These are phyloP conservation scores for Drosophila kikkawai DNA, from an alignment of 1,140 invertebrate species.

Conservation along the genomic window DNA sequence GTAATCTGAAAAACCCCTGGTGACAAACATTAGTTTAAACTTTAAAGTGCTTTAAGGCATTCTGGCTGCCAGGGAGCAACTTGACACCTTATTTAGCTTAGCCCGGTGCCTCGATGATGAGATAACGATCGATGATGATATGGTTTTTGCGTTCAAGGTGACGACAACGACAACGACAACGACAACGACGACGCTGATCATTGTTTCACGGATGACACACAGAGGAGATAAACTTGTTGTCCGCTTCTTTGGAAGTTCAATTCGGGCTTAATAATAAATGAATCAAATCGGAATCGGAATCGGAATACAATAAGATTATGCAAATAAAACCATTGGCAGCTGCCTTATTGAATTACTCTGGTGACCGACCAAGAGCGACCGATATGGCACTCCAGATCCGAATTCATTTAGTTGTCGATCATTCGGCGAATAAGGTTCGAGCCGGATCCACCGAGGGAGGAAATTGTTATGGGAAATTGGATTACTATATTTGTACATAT, in stretches of 20 bases:
- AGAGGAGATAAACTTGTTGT: constrained; percentile 53
- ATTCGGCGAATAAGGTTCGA: constrained; percentile 5
- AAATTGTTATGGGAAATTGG: constrained; percentile 37
- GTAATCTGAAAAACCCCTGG: neutral
- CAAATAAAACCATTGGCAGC: constrained; percentile 42
- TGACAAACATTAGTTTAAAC: constrained; percentile 36
- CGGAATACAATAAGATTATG: constrained; percentile 64
- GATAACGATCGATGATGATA: constrained; percentile 52
- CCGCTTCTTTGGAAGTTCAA: constrained; percentile 56
- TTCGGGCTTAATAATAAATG: constrained; percentile 51
- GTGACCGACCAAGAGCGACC: constrained; percentile 17
- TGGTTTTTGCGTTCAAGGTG: constrained; percentile 17
- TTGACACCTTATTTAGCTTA: constrained; percentile 53
- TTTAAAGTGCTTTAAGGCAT: constrained; percentile 25
- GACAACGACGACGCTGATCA: neutral
- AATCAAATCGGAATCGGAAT: constrained; percentile 43
- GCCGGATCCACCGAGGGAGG: constrained; percentile 21
- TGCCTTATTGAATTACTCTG: constrained; percentile 40
- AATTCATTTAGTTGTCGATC: constrained; percentile 37
- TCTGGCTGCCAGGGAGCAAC: constrained; percentile 18
- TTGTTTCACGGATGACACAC: constrained; percentile 57
- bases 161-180: too few species aligned
- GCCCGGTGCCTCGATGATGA: constrained; percentile 20
- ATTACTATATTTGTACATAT: constrained; percentile 20
- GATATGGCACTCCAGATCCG: constrained; percentile 28